Evolutionary conservation across 2,797 vertebrate species (phyloP).

Genomic region (Muscicapa comitata): DNA sequence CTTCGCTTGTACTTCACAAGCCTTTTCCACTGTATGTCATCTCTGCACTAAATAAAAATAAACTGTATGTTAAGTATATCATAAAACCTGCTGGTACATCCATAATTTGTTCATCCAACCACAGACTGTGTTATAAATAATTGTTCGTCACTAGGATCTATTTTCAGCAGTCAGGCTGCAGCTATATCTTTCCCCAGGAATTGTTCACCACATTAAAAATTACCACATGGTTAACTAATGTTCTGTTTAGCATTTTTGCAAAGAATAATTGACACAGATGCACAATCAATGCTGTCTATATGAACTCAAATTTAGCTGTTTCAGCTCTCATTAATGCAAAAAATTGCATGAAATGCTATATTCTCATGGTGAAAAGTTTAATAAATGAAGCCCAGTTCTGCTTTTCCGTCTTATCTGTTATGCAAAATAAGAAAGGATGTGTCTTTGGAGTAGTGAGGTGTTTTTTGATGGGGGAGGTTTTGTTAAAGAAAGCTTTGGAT

Average conservation of each 20-base stretch:
- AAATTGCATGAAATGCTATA: conserved; percentile 56
- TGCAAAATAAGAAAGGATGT: conserved; percentile 42
- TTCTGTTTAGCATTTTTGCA: conserved; percentile 58
- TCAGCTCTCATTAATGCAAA: conserved; percentile 67
- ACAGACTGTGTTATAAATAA: background rate
- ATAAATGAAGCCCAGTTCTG: conserved; percentile 25
- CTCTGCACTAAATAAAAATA: background rate
- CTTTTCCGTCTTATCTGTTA: conserved; percentile 47
- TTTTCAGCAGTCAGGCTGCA: background rate
- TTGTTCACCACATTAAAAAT: conserved; percentile 28
- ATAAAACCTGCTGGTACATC: conserved; percentile 21
- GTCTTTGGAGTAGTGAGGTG: background rate
- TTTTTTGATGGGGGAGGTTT: background rate
- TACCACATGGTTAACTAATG: conserved; percentile 51
- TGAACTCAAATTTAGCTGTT: conserved; percentile 51
- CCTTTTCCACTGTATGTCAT: background rate
- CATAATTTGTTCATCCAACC: conserved; percentile 9
- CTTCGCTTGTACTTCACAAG: background rate
- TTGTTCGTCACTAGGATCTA: background rate
- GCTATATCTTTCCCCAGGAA: conserved; percentile 18
- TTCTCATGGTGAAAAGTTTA: conserved; percentile 46
- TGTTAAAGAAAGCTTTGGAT: conserved; percentile 23
- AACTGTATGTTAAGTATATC: background rate
- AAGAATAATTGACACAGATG: conserved; percentile 47
- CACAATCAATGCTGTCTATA: conserved; percentile 46